Conservation (phyloP, 2,797 vertebrate genomes). For the Ptychadena robeensis region DNA sequence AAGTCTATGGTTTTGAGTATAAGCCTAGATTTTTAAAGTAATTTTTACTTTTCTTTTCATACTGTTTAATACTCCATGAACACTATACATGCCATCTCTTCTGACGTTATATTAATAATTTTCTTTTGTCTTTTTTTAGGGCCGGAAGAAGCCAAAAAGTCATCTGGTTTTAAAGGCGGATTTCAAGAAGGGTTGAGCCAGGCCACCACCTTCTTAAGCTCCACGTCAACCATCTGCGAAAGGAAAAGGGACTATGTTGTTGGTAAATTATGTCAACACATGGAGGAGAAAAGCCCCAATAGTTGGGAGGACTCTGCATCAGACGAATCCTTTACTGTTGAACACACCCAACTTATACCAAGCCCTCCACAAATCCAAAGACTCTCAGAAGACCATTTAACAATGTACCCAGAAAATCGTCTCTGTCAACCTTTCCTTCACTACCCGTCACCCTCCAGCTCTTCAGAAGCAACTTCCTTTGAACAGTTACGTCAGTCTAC, state of each 20-base stretch:
- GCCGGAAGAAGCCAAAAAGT: conserved; percentile 12
- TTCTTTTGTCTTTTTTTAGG: not conserved
- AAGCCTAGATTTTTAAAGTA: too few relatives aligned
- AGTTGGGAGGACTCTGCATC: not conserved
- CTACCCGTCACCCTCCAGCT: conserved; percentile 31
- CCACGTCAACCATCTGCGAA: conserved; percentile 21
- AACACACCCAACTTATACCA: not conserved
- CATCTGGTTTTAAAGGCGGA: conserved; percentile 32
- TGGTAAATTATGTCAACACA: conserved; percentile 37
- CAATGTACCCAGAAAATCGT: not conserved
- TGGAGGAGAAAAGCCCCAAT: conserved; percentile 18
- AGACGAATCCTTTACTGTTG: not conserved
- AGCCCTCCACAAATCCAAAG: conserved; percentile 35
- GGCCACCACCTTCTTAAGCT: conserved; percentile 37
- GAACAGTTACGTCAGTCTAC: conserved; percentile 8
- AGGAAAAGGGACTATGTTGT: conserved; percentile 51
- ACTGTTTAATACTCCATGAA: too few relatives aligned
- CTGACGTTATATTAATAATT: not conserved
- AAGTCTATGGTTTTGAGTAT: too few relatives aligned
- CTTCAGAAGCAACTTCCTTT: not conserved
- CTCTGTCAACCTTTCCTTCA: conserved; percentile 2
- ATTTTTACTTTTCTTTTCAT: too few relatives aligned
- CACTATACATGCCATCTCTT: not conserved
- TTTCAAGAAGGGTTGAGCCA: conserved; percentile 49
- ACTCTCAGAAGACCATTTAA: not conserved